Evolutionary conservation across 2,113 vertebrate species (phyloP).

Genomic region (Propithecus coquereli): DNA sequence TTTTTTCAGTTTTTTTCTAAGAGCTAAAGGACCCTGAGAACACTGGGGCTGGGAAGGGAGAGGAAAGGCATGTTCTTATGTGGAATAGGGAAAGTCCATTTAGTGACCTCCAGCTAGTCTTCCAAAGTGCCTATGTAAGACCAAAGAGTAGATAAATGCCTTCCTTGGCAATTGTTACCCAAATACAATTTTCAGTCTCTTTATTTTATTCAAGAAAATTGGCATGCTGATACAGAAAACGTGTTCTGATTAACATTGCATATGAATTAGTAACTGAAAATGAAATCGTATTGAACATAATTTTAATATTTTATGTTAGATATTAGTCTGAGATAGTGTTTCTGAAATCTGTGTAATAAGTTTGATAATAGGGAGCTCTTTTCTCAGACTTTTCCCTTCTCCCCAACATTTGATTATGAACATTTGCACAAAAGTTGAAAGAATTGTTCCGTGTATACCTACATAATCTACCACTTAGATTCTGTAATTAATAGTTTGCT

Average conservation of each 20-base stretch:
- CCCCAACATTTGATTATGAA: background rate
- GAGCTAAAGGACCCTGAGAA: background rate
- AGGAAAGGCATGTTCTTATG: background rate
- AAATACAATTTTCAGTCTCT: background rate
- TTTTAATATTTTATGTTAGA: background rate
- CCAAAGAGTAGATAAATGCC: background rate
- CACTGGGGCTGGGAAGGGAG: background rate
- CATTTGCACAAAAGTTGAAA: background rate
- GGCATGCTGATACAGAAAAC: background rate
- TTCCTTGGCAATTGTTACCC: background rate
- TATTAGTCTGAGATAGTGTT: background rate
- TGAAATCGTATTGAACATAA: background rate
- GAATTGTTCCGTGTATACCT: background rate
- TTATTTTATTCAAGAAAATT: background rate
- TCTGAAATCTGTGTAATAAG: background rate
- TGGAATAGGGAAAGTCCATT: background rate
- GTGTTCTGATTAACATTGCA: background rate
- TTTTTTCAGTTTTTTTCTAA: background rate
- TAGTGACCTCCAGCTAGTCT: background rate
- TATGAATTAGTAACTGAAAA: background rate
- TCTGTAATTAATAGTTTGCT: background rate
- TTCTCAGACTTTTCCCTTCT: background rate
- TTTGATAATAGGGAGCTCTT: background rate
- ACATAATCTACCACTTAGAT: background rate
- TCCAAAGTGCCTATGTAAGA: background rate